Conservation (phyloP, 1,140 invertebrate genomes). For the Bicyclus anynana region DNA sequence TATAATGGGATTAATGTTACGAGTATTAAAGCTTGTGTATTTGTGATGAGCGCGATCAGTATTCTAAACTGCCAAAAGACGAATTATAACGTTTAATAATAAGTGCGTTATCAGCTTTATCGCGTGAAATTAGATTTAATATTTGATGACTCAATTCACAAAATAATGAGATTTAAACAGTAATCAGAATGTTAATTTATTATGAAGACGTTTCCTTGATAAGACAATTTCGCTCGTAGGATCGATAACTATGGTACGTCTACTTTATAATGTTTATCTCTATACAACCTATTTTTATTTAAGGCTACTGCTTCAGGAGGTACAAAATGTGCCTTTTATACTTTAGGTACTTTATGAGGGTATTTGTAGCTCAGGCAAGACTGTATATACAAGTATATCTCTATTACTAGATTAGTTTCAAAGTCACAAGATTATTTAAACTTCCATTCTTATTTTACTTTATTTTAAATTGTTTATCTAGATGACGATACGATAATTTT, state of each 20-base stretch:
- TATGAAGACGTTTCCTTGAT: not conserved
- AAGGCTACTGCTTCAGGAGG: constrained; percentile 34
- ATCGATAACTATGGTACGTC: not conserved
- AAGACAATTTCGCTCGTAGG: not conserved
- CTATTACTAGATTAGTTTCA: constrained; percentile 14
- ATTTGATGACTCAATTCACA: not conserved
- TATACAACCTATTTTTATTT: constrained; percentile 1
- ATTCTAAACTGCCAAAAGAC: constrained; percentile 68
- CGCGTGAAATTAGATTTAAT: constrained; percentile 32
- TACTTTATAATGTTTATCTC: not conserved
- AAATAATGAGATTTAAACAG: not conserved
- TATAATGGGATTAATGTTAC: constrained; percentile 12
- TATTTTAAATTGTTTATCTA: no score
- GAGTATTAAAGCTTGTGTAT: constrained; percentile 57
- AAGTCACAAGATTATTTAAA: constrained; percentile 20
- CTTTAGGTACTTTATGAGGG: constrained; percentile 49
- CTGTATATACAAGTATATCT: constrained; percentile 50
- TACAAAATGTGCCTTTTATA: constrained; percentile 65
- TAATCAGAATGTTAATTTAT: not conserved
- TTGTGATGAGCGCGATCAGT: constrained; percentile 65
- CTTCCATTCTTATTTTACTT: no score
- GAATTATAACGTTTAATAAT: constrained; percentile 43
- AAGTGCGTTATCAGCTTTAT: constrained; percentile 51
- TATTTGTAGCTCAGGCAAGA: constrained; percentile 42
- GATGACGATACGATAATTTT: no score